Conservation (phyloP, 2,797 vertebrate genomes). For the Ambastaia sidthimunki region DNA sequence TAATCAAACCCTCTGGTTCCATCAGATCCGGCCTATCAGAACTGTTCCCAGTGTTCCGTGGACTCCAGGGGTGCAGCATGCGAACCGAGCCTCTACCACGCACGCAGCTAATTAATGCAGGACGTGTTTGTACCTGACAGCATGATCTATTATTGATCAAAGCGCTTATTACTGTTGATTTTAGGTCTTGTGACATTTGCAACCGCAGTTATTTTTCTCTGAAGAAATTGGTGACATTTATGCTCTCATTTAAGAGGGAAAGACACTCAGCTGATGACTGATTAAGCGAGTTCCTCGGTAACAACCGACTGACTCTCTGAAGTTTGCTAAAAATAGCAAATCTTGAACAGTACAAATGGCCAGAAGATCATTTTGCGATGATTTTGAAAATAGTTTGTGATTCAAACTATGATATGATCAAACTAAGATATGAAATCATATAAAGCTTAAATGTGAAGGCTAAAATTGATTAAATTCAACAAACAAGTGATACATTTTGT, state of each 20-base stretch:
- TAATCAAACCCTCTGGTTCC: slow-evolving; percentile 51
- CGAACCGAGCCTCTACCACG: slow-evolving; percentile 20
- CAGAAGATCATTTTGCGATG: not conserved
- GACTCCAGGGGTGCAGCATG: not conserved
- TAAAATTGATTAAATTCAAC: too few species aligned
- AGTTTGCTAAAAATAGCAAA: slow-evolving; percentile 13
- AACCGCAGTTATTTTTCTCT: slow-evolving; percentile 57
- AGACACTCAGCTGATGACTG: slow-evolving; percentile 55
- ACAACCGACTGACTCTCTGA: slow-evolving; percentile 15
- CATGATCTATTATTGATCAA: slow-evolving; percentile 64
- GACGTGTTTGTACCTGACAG: slow-evolving; percentile 58
- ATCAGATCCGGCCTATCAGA: slow-evolving; percentile 32
- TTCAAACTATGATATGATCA: not conserved
- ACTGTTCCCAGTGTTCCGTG: slow-evolving; percentile 10
- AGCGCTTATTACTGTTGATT: slow-evolving; percentile 67
- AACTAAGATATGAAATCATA: too few species aligned
- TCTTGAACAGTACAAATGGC: not conserved
- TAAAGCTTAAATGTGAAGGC: too few species aligned
- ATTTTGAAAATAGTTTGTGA: not conserved
- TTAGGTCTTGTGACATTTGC: slow-evolving; percentile 64
- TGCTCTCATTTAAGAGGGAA: slow-evolving; percentile 54
- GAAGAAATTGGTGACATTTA: slow-evolving; percentile 62
- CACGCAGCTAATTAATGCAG: slow-evolving; percentile 57
- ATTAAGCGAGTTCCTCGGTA: slow-evolving; percentile 53
- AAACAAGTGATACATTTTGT: too few species aligned